Evolutionary conservation across 37 sponge, comb jelly and placozoan genomes (phyloP), one percentile per base, ranked within the genome.

Genomic region (Chondrilla cf. caribensis): DNA sequence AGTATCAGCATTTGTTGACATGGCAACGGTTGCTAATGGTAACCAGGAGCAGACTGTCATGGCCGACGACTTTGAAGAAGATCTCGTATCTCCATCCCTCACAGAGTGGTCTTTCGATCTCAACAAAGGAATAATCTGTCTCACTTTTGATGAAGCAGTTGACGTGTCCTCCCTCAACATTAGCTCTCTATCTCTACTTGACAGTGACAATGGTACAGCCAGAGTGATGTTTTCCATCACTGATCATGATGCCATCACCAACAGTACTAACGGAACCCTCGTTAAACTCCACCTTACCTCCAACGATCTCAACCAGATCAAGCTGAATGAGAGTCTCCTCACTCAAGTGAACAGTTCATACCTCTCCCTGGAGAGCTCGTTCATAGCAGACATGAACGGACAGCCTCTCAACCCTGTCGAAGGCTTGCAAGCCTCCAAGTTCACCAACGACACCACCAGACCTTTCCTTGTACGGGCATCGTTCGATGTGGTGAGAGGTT

Each of bases 261-360:
- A 90, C 86, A 89, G 82, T 78, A 57, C 95, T 25, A 91, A 89
- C 58, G 92, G 89, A 22, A 58, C 80, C 24, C 58, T 55, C 14
- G 58, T 94, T 19, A 75, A 54, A 42, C 82, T 94, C n/a, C 66
- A 66, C 54, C 33, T 94, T 43, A 58, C 36, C 18, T 40, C 60
- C 7, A 80, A 87, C 21, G 97, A 96, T 51, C 87, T 96, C 44
- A 93, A 96, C 60, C 79, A 60, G 4, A 96, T 96, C 58, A 94
- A 94, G 68, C 89, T 85, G 59, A 90, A 90, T 54, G 83, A 70
- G 9, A 84, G 87, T 42, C 84, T 92, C 25, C 67, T 86, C 24
- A 92, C 89, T 11, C 28, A 84, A 44, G 84, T 89, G 82, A 33
- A 79, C 17, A 66, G 86, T 31, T 57, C 89, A 18, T 92, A 84